Evolutionary conservation across 2,888 invertebrate genomes (phyloP), one percentile per base, ranked within the genome.

Genomic region (Tipula unca): DNA sequence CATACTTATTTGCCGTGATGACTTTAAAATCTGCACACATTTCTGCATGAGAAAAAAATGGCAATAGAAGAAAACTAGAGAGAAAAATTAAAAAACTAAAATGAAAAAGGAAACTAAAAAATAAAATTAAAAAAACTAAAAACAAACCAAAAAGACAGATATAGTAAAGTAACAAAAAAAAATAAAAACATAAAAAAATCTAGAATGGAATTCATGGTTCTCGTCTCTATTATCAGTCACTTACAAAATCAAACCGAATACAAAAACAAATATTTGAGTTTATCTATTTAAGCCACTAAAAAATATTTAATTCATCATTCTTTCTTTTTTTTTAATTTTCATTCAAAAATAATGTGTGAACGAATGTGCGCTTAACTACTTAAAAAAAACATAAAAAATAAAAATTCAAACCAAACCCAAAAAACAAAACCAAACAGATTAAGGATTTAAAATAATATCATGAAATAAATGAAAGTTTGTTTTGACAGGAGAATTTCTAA

Each of bases 1-100:
- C 96, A 97, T 97, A 90, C 96, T 96, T 89, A 97, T 92, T 91
- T 96, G 96, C 88, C 95, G 94, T 91, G 96, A 96, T 87, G 96
- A 96, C 92, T 97, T 97, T 90, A 97, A 92, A 95, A 96, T 96
- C 96, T 96, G 93, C 87, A 92, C 91, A 90, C 91, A 91, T 90
- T 90, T 90, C 91, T 91, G 90, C 90, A 88, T 90, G 90, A 90
- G 90, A 91, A 90, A 90, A 88, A 90, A 91, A 90, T 90, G 89
- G 90, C 90, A 90, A 90, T 90, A 90, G 90, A 90, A 90, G 90
- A 90, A 90, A 90, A 32, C 48, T 48, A 85, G 85, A 86, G 85
- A 86, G 83, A 54, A 48, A 25, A 85, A 42, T 32, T 29, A 85
- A 54, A 54, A 42, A 82, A 39, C 48, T 85, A 85, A 69, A 39